These are phyloP conservation scores for Speoplatyrhinus poulsoni DNA, from an alignment of 2,113 vertebrate genomes.

Conservation along the genomic window DNA sequence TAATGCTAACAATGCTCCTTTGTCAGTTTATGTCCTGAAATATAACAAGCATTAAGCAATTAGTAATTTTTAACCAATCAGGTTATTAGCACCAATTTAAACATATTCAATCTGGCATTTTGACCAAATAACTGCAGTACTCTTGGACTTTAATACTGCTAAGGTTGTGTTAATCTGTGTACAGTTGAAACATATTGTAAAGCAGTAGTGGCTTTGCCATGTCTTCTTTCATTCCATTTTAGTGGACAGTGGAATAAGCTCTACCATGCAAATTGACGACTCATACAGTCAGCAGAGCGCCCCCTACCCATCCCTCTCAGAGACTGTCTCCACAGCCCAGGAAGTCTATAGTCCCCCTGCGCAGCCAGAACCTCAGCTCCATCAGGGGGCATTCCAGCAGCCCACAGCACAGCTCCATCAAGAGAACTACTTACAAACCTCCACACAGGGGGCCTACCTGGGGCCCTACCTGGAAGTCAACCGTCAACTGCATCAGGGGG, in stretches of 20 bases:
- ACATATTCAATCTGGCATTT: too few species aligned
- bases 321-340: slow-evolving; percentile 73
- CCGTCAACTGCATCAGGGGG: slow-evolving; percentile 52
- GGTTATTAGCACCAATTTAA: too few species aligned
- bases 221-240: slow-evolving; percentile 76
- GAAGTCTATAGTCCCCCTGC: slow-evolving; percentile 68
- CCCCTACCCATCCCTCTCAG: slow-evolving; percentile 81
- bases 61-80: too few species aligned
- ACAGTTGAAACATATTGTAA: not conserved
- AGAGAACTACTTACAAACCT: slow-evolving; percentile 62
- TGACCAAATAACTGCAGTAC: too few species aligned
- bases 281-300: slow-evolving; percentile 87
- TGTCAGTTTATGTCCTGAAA: too few species aligned
- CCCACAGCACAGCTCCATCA: slow-evolving; percentile 72
- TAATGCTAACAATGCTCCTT: too few species aligned
- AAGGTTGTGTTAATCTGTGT: not conserved
- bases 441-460: slow-evolving; percentile 56
- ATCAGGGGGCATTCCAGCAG: slow-evolving; percentile 65
- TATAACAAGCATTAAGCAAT: too few species aligned
- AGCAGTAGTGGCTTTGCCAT: slow-evolving; percentile 13
- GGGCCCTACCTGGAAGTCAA: slow-evolving; percentile 60
- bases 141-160: slow-evolving; percentile 6
- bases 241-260: slow-evolving; percentile 85
- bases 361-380: slow-evolving; percentile 66
- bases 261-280: slow-evolving; percentile 82